Percentiles rank a stretch among this genome's conserved stretches.
These are phyloP conservation scores for Cygnus buccinator DNA, from an alignment of 2,113 vertebrate genomes.

Conservation along the genomic window DNA sequence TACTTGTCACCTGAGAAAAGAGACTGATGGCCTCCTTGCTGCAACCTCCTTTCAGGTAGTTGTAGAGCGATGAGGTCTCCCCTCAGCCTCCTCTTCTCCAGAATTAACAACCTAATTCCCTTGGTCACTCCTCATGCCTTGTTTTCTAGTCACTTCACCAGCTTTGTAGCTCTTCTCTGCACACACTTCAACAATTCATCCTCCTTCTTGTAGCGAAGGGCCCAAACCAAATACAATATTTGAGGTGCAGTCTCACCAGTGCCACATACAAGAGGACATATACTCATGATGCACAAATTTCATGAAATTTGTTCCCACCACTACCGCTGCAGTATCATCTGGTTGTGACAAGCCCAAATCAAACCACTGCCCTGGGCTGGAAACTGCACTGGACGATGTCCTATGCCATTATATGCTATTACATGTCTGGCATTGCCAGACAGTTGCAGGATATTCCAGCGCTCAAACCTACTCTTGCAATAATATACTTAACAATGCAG, in stretches of 20 bases:
- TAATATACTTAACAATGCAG: background rate
- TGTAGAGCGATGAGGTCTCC: no score
- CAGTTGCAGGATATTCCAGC: background rate
- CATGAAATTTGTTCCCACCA: background rate
- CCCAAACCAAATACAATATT: no score
- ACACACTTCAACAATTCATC: no score
- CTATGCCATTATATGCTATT: background rate
- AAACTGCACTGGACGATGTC: background rate
- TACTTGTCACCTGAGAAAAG: no score
- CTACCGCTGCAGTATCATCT: background rate
- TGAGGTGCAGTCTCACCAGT: background rate
- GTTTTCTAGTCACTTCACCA: no score
- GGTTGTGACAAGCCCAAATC: background rate
- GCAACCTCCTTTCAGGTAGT: no score
- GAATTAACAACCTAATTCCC: no score
- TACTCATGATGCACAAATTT: background rate
- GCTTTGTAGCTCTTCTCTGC: no score
- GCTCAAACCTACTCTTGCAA: background rate
- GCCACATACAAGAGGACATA: background rate
- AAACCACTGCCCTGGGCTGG: background rate
- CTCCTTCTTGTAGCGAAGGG: no score
- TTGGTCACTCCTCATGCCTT: no score
- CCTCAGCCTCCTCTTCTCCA: no score
- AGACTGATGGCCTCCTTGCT: no score
- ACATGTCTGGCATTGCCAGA: background rate